phyloP scores from a whole-genome alignment of 2,113 vertebrate species.

The Anoura caudifer region DNA sequence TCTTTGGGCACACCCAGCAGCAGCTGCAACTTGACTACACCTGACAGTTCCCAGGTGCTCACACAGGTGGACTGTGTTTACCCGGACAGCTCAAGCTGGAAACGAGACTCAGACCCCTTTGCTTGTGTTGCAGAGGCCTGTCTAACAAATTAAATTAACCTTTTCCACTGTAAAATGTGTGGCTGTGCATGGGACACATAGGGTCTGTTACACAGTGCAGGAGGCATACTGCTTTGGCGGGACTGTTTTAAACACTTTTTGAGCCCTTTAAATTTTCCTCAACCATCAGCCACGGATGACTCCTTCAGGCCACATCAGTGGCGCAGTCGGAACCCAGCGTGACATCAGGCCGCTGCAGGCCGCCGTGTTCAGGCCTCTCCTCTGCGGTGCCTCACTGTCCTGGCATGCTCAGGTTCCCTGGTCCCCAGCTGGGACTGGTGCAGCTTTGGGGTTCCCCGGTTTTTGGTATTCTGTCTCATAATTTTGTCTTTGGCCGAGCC shows the following conservation, averaged over 20 bases:
- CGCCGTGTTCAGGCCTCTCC: background rate
- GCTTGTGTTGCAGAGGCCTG: background rate
- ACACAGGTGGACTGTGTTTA: background rate
- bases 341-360: background rate
- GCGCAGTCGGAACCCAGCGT: background rate
- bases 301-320: background rate
- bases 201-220: background rate
- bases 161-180: background rate
- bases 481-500: slow-evolving; percentile 36
- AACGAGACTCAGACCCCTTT: background rate
- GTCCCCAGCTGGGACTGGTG: background rate
- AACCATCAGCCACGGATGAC: slow-evolving; percentile 1
- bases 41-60: background rate
- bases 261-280: background rate
- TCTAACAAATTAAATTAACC: background rate
- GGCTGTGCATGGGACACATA: background rate
- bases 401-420: background rate
- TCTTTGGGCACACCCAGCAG: background rate
- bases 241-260: background rate
- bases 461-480: slow-evolving; percentile 18
- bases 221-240: background rate
- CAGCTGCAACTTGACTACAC: background rate
- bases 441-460: background rate
- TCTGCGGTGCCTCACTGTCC: background rate
- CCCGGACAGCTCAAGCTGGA: background rate